Evolutionary conservation across 2,888 invertebrate genomes (phyloP), one percentile per base, ranked within the genome.

Genomic region (Lithosia quadra): DNA sequence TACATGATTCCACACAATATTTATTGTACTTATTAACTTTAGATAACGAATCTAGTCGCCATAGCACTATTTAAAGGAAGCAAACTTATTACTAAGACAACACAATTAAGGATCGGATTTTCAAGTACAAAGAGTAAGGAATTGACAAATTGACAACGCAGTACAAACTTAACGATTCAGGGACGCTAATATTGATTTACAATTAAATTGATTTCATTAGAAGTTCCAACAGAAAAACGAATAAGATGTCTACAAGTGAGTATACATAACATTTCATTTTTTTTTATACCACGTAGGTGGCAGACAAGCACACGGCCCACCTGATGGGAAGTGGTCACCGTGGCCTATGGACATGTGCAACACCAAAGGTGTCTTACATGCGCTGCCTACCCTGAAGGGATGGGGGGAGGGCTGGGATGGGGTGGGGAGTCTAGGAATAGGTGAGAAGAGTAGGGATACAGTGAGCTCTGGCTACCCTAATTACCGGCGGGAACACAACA

Each of bases 41-140:
- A 88, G 84, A 88, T 85, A 89, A 94, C 94, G 91, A 95, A 91
- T 95, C 94, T 95, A 95, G 94, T 95, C 94, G 90, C 90, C 86
- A 90, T 91, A 93, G 93, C 93, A 93, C 92, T 93, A 91, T 90
- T 91, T 91, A 90, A 91, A 90, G 87, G 89, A 90, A 91, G 89
- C 88, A 91, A 87, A 91, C 86, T 87, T 83, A 85, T 87, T 86
- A 78, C 80, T 88, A 88, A 89, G 82, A 77, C 53, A 76, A 73
- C 83, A 79, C 77, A 77, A 71, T 81, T 75, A 70, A 80, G 75
- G 63, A 78, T 78, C 81, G 78, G 55, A 55, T 83, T 82, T 78
- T 78, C 77, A 86, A 93, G 92, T 93, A 93, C 93, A 94, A 94
- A 93, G 84, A 88, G 63, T 73, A 82, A 82, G 75, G 75, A 74